These are phyloP conservation scores for Drosophila subsilvestris DNA, from an alignment of 2,888 invertebrate species.

Conservation along the genomic window DNA sequence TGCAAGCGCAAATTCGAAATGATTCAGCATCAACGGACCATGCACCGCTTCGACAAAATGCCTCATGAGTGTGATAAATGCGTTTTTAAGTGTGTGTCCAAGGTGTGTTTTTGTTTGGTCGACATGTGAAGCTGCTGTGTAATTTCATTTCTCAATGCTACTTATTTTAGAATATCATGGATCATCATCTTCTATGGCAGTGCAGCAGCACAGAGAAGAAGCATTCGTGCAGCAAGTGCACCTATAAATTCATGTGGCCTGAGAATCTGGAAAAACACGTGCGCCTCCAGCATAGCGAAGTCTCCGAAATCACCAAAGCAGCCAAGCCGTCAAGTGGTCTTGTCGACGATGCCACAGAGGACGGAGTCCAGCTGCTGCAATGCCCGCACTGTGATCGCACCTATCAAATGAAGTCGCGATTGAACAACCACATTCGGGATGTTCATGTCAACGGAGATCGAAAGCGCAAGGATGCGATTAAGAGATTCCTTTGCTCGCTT, in stretches of 20 bases:
- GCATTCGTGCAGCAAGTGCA: conserved; percentile 76
- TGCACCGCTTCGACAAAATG: conserved; percentile 84
- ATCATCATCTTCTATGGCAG: conserved; percentile 85
- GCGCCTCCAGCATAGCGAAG: conserved; percentile 68
- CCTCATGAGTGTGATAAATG: conserved; percentile 86
- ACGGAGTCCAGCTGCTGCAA: conserved; percentile 72
- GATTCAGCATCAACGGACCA: conserved; percentile 79
- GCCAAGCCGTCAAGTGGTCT: conserved; percentile 7
- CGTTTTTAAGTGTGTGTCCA: conserved; percentile 85
- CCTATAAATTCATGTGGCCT: conserved; percentile 83
- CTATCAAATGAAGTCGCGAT: conserved; percentile 71
- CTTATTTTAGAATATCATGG: conserved; percentile 84
- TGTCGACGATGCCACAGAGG: conserved; percentile 16
- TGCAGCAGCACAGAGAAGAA: conserved; percentile 80
- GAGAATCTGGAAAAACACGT: conserved; percentile 80
- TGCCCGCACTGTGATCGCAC: conserved; percentile 86
- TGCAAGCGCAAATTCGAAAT: conserved; percentile 82
- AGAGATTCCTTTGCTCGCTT: conserved; percentile 86
- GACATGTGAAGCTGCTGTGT: no score
- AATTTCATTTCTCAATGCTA: not conserved
- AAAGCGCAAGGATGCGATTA: conserved; percentile 80
- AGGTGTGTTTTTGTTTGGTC: conserved; percentile 32
- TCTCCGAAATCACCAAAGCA: not conserved
- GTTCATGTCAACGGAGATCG: conserved; percentile 71
- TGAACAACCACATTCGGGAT: conserved; percentile 71